Base-by-base conservation (phyloP, 1,140 invertebrate species). In the Brachionus asplanchnoidis region DNA sequence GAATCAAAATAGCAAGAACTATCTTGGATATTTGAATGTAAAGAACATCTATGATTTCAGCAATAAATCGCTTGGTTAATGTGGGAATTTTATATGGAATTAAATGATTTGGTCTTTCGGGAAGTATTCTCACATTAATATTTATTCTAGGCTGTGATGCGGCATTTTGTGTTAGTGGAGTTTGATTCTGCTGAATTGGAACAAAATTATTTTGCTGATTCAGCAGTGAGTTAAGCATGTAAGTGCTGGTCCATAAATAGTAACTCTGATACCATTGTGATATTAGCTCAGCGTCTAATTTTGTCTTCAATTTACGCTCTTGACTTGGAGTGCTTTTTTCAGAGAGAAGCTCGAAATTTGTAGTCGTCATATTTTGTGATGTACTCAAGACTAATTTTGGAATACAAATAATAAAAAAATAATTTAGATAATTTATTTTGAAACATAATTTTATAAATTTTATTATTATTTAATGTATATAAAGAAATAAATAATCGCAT, bases 261-360 rank as follows among this genome's bases (percentile, higher is more conserved):
- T 82, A 82, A 17, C 50, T 82, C 28, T 82, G 53, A 46, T 82
- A 82, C 79, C 79, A 82, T 65, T 82, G 32, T 40, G 79, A 40
- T 12, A 82, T 60, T 14, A 82, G 53, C 9, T 82, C 53, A 20
- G 32, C 26, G 60, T 82, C 65, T 65, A 4, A 2, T 82, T 46
- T 82, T 26, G 20, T 46, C 36, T 68, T 32, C 3, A 9, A 8
- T 23, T 7, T 23, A 14, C 11, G 5, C 8, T 28, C 42, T 26
- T 77, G 6, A 8, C 26, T 77, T 50, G 44, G 6, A 9, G n/a
- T 9, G 17, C 17, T 42, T 73, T 40, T 2, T n/a, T 73, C 36
- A 2, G 14, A 40, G 26, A 3, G 4, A 12, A 3, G 26, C 9
- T 32, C 66, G 14, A 28, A 28, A 42, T 73, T 73, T 5, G 68